Conservation (phyloP, 2,888 invertebrate genomes). For the Scotopteryx bipunctaria region DNA sequence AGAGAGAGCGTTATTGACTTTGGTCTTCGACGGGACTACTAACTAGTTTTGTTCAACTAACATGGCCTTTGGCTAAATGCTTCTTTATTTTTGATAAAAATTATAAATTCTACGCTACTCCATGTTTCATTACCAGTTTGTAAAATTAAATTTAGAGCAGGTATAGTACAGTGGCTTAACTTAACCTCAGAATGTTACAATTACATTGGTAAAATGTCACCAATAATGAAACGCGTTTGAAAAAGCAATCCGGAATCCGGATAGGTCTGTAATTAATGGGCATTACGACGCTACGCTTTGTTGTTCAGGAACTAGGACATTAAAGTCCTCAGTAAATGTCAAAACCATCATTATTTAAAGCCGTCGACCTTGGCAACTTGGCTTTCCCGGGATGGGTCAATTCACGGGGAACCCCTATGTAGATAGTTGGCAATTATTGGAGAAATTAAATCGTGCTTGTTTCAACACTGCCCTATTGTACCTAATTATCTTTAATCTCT, state of each 20-base stretch:
- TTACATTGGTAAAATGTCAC: too few relatives aligned
- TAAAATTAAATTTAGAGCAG: too few relatives aligned
- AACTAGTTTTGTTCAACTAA: too few relatives aligned
- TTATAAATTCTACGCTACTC: too few relatives aligned
- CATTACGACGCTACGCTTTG: constrained; percentile 3
- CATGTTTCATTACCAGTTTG: too few relatives aligned
- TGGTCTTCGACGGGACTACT: neutral
- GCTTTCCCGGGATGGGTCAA: constrained; percentile 7
- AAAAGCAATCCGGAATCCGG: constrained; percentile 5
- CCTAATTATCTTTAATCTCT: neutral
- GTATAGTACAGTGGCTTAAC: too few relatives aligned
- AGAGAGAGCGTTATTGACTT: neutral
- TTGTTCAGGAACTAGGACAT: constrained; percentile 14
- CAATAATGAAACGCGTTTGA: neutral
- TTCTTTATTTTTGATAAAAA: too few relatives aligned
- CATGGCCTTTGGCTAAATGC: too few relatives aligned
- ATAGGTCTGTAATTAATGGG: constrained; percentile 9
- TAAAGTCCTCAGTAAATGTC: constrained; percentile 14
- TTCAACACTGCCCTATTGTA: constrained; percentile 3
- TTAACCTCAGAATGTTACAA: too few relatives aligned
- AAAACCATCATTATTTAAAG: constrained; percentile 17
- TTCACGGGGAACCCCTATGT: constrained; percentile 3
- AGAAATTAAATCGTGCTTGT: constrained; percentile 15
- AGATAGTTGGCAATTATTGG: constrained; percentile 10
- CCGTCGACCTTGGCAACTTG: constrained; percentile 13